Evolutionary conservation across 2,797 vertebrate species (phyloP).

Genomic region (Diglossa cyanea): DNA sequence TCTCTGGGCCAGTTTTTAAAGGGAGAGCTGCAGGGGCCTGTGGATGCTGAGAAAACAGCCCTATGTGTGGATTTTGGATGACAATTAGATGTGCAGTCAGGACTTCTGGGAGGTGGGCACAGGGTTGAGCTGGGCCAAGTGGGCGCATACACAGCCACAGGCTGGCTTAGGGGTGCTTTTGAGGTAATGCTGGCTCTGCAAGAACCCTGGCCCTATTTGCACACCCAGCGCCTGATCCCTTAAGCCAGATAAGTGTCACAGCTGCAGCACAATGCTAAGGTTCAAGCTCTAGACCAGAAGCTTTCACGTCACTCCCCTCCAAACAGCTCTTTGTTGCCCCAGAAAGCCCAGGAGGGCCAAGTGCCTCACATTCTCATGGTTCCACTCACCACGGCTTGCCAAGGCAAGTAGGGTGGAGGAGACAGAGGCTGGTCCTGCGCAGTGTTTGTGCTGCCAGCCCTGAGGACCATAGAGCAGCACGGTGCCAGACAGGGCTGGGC

Average conservation of each 20-base stretch:
- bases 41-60: not conserved
- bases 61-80: not conserved
- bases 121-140: not conserved
- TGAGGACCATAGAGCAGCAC: rapidly evolving
- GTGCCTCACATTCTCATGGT: not conserved
- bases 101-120: not conserved
- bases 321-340: not conserved
- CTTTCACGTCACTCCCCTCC: not conserved
- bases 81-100: not conserved
- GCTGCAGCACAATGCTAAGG: not conserved
- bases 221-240: slow-evolving; percentile 9
- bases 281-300: not conserved
- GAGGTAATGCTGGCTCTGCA: slow-evolving; percentile 15
- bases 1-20: not conserved
- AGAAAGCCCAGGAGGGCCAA: not conserved
- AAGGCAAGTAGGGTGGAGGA: not conserved
- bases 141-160: rapidly evolving
- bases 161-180: not conserved
- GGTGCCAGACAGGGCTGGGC: not conserved
- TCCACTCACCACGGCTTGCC: rapidly evolving
- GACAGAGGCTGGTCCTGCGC: not conserved
- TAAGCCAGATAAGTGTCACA: slow-evolving; percentile 53
- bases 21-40: not conserved
- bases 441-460: not conserved
- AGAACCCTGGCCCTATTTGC: not conserved